Evolutionary conservation across 2,888 invertebrate species (phyloP), one percentile per base, ranked within the genome.

Genomic region (Cosmorhoe ocellata): DNA sequence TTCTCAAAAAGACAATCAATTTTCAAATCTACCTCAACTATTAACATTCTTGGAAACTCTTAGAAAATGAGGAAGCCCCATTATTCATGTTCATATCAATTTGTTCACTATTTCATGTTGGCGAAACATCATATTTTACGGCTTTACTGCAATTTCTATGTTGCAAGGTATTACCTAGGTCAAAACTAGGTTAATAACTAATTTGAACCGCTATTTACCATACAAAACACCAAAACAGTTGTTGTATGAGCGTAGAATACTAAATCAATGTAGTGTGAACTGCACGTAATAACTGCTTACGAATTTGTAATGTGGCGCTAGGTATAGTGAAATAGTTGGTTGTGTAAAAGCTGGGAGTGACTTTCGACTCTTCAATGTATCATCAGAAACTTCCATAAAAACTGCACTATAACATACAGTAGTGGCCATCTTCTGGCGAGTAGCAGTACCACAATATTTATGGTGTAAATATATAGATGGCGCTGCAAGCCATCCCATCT

Each of bases 201-300:
- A 46, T 40, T 37, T 13, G 13, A 27, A 24, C 33, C 10, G n/a
- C 38, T 49, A 50, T 33, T 36, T 39, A 33, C 38, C 43, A 50
- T 50, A 43, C 33, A 43, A 38, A 49, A 42, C 38, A 13, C 33
- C 42, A 33, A 50, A 50, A 49, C 11, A 13, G 14, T 27, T n/a
- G 27, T 1, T 31, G 34, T 33, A 26, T 32, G 39, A 13, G 39
- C 39, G 39, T 2, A n/a, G 49, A 43, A 43, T 50, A 14, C 33
- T 39, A 39, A 46, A 43, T 39, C 32, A 34, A 10, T 11, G 38
- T 14, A 28, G 49, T 50, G 49, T 50, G 49, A 50, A 50, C 33
- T 14, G 28, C 49, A 50, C 43, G 49, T 50, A 43, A 39, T 37
- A 12, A 31, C 13, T 13, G 28, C 37, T n/a, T 39, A 33, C 38